Evolutionary conservation across 2,797 vertebrate species (phyloP).

Genomic region (Clarias platycephalus): DNA sequence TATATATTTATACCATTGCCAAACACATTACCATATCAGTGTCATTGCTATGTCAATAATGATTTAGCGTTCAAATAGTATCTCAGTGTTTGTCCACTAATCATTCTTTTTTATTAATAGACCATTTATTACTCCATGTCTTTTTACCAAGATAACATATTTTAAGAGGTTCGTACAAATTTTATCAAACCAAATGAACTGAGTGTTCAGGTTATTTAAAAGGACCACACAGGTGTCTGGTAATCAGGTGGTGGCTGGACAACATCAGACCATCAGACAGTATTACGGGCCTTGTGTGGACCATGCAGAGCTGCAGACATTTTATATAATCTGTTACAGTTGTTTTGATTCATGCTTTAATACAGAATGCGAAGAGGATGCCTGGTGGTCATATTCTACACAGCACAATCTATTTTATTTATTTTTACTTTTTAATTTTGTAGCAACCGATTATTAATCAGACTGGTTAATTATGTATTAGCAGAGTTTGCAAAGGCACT

Average conservation of each 20-base stretch:
- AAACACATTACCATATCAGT: not conserved
- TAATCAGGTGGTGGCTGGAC: not conserved
- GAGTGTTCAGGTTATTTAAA: not conserved
- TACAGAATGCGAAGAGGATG: not conserved
- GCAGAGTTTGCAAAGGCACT: not conserved
- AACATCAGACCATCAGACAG: not conserved
- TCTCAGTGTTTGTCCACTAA: constrained; percentile 3
- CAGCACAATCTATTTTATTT: not conserved
- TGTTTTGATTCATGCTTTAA: not conserved
- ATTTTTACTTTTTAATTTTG: not conserved
- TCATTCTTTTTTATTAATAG: not conserved
- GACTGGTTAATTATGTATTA: not conserved
- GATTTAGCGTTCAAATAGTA: not conserved
- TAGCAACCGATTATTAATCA: not conserved
- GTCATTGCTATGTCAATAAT: not conserved
- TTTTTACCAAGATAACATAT: no score
- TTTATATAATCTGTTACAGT: not conserved
- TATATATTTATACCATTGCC: not conserved
- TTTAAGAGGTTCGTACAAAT: not conserved
- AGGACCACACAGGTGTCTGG: not conserved
- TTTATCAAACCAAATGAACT: not conserved
- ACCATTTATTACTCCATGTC: no score
- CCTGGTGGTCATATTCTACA: not conserved
- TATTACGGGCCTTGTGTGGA: not conserved
- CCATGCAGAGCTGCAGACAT: not conserved